phyloP scores from a whole-genome alignment of 1,140 invertebrate genomes.

The silkworm (Bombyx mori) region ASM3026992v2 NC_085117.1:12133001-12133500 shows the following conservation, averaged over 20 bases:
- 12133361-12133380: conserved; percentile 98
- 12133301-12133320: conserved; percentile 91
- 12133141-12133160: conserved; percentile 55
- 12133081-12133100: conserved; percentile 39
- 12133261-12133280: conserved; percentile 91
- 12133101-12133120: conserved; percentile 58
- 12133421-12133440: too few species aligned
- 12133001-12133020: conserved; percentile 79
- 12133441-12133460: too few species aligned
- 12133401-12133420: not conserved
- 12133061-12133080: conserved; percentile 90
- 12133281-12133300: conserved; percentile 88
- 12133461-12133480: too few species aligned
- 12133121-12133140: conserved; percentile 39
- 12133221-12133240: conserved; percentile 95
- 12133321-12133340: conserved; percentile 88
- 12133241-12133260: conserved; percentile 94
- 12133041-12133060: conserved; percentile 82
- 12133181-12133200: conserved; percentile 85
- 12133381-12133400: conserved; percentile 93
- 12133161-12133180: conserved; percentile 73
- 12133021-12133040: conserved; percentile 75
- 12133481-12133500: too few species aligned
- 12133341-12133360: conserved; percentile 98
- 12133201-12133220: conserved; percentile 94